phyloP scores from a whole-genome alignment of 2,797 vertebrate genomes.

The Triplophysa bombifrons region DNA sequence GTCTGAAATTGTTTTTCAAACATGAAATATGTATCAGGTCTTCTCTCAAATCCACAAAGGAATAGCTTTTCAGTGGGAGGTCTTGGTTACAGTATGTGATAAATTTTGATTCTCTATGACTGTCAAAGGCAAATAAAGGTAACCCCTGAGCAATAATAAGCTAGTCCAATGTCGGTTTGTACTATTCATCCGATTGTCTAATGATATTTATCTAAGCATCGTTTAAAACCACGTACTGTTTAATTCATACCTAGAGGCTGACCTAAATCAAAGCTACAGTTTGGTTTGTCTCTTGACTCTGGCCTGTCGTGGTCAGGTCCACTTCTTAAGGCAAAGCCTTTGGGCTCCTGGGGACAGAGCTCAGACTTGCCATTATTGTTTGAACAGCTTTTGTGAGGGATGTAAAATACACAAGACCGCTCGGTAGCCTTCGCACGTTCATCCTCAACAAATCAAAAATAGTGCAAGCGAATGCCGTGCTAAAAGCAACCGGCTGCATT shows the following conservation, averaged over 20 bases:
- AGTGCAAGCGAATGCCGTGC: slow-evolving; percentile 20
- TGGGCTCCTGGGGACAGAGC: neutral
- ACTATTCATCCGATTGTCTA: neutral
- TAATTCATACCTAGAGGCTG: slow-evolving; percentile 27
- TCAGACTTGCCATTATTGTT: slow-evolving; percentile 18
- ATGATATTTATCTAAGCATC: slow-evolving; percentile 3
- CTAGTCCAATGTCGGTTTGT: no score
- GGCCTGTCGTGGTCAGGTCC: slow-evolving; percentile 5
- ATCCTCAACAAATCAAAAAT: neutral
- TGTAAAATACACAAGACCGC: slow-evolving; percentile 38
- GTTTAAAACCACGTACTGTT: slow-evolving; percentile 22
- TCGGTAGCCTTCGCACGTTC: slow-evolving; percentile 3
- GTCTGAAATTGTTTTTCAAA: slow-evolving; percentile 25
- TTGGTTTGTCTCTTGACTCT: slow-evolving; percentile 13
- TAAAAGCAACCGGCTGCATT: slow-evolving; percentile 3
- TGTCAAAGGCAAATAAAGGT: neutral
- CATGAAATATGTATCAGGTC: slow-evolving; percentile 32
- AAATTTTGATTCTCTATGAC: neutral
- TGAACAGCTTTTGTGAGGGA: slow-evolving; percentile 42
- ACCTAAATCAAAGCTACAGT: slow-evolving; percentile 27
- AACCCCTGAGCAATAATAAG: neutral
- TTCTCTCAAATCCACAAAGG: neutral
- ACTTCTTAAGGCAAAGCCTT: slow-evolving; percentile 26
- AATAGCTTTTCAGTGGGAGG: slow-evolving; percentile 2
- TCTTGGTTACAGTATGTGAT: neutral